These are phyloP conservation scores for Gymnodraco acuticeps DNA, from an alignment of 2,797 vertebrate genomes.

Conservation along the genomic window DNA sequence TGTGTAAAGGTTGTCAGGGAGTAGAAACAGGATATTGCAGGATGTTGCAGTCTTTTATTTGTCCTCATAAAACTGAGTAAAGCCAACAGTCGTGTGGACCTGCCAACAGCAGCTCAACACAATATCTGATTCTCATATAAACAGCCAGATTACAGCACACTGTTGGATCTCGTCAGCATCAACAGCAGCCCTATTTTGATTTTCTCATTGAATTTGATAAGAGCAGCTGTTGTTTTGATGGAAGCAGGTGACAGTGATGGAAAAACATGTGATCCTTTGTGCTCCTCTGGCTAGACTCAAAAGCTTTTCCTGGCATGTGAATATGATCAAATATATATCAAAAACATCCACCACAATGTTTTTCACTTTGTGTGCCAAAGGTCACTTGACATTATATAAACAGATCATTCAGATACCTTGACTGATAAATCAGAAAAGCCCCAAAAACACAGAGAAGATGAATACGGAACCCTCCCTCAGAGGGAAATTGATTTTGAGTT, in stretches of 20 bases:
- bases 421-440: conserved; percentile 40
- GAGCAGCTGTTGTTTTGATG: conserved; percentile 51
- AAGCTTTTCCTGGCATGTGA: conserved; percentile 32
- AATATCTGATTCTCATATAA: conserved; percentile 36
- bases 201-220: conserved; percentile 42
- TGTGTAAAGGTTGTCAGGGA: conserved; percentile 43
- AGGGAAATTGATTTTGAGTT: neutral
- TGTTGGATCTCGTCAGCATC: conserved; percentile 16
- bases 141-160: conserved; percentile 40
- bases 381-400: conserved; percentile 34
- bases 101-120: conserved; percentile 36
- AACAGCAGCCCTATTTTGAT: conserved; percentile 38
- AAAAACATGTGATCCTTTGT: conserved; percentile 45
- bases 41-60: conserved; percentile 39
- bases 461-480: conserved; percentile 13
- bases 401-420: conserved; percentile 40
- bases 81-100: conserved; percentile 43
- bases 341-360: conserved; percentile 35
- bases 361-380: conserved; percentile 31
- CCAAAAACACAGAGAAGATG: conserved; percentile 17
- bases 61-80: conserved; percentile 43
- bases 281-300: conserved; percentile 18
- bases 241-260: conserved; percentile 36
- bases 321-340: conserved; percentile 40
- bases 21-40: conserved; percentile 55